phyloP scores from a whole-genome alignment of 2,888 invertebrate genomes.

The Thecophora atra region DNA sequence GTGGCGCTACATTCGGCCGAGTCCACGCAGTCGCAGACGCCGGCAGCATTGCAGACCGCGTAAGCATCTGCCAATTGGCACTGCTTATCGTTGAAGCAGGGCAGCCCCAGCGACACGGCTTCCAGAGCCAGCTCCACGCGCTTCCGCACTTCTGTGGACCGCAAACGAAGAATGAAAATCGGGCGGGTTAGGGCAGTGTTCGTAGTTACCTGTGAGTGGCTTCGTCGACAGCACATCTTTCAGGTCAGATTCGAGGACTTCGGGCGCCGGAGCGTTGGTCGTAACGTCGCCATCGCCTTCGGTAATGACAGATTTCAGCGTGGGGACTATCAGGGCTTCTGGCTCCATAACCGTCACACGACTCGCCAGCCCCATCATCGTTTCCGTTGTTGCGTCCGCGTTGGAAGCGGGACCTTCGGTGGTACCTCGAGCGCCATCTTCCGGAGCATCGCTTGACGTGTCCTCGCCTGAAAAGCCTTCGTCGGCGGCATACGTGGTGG shows the following conservation, averaged over 20 bases:
- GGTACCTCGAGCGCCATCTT: conserved; percentile 45
- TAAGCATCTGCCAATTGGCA: conserved; percentile 82
- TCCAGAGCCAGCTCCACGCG: conserved; percentile 65
- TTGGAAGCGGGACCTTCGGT: conserved; percentile 58
- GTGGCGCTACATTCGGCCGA: conserved; percentile 74
- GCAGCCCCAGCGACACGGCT: conserved; percentile 78
- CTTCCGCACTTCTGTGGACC: conserved; percentile 57
- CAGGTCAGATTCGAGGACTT: conserved; percentile 38
- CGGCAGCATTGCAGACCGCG: conserved; percentile 72
- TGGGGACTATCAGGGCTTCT: conserved; percentile 59
- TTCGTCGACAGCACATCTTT: conserved; percentile 47
- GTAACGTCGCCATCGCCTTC: conserved; percentile 46
- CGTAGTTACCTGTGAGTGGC: conserved; percentile 45
- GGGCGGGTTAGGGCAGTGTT: background rate
- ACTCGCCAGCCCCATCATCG: conserved; percentile 63
- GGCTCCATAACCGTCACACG: conserved; percentile 68
- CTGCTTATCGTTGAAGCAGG: conserved; percentile 79
- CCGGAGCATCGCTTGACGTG: conserved; percentile 15
- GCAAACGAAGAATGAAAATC: background rate
- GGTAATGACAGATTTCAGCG: conserved; percentile 55
- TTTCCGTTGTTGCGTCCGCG: conserved; percentile 63
- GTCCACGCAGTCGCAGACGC: conserved; percentile 79
- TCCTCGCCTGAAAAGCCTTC: conserved; percentile 43
- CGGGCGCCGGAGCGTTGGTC: conserved; percentile 52
- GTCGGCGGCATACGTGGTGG: conserved; percentile 50